phyloP scores from a whole-genome alignment of 1,140 invertebrate species.

The Drosophila willistoni region DNA sequence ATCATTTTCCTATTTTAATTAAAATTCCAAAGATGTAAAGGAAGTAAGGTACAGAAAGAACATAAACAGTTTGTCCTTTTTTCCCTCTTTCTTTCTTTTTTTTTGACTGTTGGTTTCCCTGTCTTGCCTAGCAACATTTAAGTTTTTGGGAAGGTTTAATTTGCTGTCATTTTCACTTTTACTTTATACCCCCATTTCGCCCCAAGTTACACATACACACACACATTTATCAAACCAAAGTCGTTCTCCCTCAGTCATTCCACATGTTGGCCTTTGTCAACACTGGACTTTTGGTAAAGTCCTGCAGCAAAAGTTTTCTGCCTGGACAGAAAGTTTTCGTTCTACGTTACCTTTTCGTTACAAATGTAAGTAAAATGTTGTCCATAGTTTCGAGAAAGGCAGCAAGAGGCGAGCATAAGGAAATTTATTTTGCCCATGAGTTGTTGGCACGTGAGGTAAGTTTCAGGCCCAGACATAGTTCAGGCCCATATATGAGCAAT shows the following conservation, averaged over 20 bases:
- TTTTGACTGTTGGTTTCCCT: not conserved
- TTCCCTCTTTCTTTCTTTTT: not conserved
- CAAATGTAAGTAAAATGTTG: slow-evolving; percentile 74
- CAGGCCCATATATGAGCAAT: slow-evolving; percentile 54
- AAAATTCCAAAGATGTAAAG: slow-evolving; percentile 57
- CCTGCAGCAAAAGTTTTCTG: slow-evolving; percentile 37
- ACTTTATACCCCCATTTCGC: slow-evolving; percentile 18
- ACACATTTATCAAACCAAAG: slow-evolving; percentile 54
- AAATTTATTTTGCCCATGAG: slow-evolving; percentile 55
- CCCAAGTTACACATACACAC: not conserved
- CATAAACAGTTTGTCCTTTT: slow-evolving; percentile 40
- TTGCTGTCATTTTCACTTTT: slow-evolving; percentile 78
- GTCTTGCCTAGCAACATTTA: slow-evolving; percentile 28
- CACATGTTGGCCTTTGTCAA: slow-evolving; percentile 66
- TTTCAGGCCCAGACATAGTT: slow-evolving; percentile 26
- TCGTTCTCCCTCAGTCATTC: not conserved
- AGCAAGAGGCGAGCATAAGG: slow-evolving; percentile 32
- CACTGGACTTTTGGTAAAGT: slow-evolving; percentile 42
- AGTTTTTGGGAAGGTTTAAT: slow-evolving; percentile 59
- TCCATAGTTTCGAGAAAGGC: slow-evolving; percentile 52
- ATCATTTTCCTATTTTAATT: slow-evolving; percentile 70
- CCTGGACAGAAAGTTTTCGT: slow-evolving; percentile 54
- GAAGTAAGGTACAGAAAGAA: not conserved
- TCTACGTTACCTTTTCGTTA: slow-evolving; percentile 29
- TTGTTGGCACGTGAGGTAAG: slow-evolving; percentile 41